Evolutionary conservation across 92 coral and sea anemone species (phyloP).

Genomic region (Muricea muricata): DNA sequence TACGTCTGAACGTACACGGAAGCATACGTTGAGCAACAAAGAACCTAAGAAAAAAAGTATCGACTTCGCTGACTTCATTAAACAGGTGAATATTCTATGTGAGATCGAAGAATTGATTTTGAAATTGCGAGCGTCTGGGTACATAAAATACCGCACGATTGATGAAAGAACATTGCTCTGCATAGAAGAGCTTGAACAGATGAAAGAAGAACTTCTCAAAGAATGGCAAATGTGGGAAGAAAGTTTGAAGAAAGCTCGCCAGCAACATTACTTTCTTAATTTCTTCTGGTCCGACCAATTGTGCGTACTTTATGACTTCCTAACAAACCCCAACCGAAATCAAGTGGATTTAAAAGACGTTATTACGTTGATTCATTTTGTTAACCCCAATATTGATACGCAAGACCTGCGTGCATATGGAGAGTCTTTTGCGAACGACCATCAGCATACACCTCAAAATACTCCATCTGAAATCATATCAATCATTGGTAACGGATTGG

Average conservation of each 20-base stretch:
- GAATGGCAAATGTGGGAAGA: conserved; percentile 50
- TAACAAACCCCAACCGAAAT: conserved; percentile 31
- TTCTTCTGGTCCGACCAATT: conserved; percentile 55
- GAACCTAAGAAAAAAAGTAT: not conserved
- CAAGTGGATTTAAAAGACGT: conserved; percentile 1
- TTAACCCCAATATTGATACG: conserved; percentile 27
- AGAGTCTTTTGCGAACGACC: not conserved
- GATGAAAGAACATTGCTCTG: conserved; percentile 4
- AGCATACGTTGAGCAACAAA: too few relatives aligned
- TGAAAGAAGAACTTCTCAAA: conserved; percentile 31
- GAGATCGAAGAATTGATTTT: conserved; percentile 30
- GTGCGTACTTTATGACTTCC: conserved; percentile 37
- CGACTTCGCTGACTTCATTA: conserved; percentile 41
- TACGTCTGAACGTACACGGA: conserved; percentile 18
- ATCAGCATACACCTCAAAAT: not conserved
- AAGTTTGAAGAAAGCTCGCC: conserved; percentile 33
- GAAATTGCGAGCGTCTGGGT: conserved; percentile 45
- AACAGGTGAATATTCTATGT: conserved; percentile 46
- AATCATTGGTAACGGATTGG: conserved; percentile 37
- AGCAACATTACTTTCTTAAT: conserved; percentile 44
- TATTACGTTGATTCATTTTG: conserved; percentile 34
- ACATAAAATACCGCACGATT: conserved; percentile 12
- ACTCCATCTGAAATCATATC: conserved; percentile 10
- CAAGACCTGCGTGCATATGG: conserved; percentile 26
- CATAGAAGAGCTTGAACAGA: conserved; percentile 9